A percentile compares a stretch with the other conserved stretches of the same genome.
Evolutionary conservation across 2,113 vertebrate genomes (phyloP).

Genomic region (Pionites leucogaster): DNA sequence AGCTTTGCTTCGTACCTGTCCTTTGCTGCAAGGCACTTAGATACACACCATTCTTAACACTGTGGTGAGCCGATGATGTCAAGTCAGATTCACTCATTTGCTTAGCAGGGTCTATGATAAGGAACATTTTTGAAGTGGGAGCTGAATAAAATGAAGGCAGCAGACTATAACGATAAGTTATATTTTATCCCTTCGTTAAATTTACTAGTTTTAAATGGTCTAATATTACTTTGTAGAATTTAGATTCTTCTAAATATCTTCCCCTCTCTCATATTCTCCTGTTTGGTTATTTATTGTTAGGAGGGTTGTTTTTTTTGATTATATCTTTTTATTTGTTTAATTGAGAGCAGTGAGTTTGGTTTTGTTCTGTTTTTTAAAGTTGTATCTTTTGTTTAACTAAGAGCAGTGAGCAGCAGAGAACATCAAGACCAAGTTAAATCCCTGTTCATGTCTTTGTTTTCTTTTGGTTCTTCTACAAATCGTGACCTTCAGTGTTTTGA

Average conservation of each 20-base stretch:
- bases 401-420: not conserved
- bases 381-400: not conserved
- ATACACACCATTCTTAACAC: not conserved
- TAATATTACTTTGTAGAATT: not conserved
- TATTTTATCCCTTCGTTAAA: not conserved
- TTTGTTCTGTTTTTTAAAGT: not conserved
- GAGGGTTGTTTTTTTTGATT: not conserved
- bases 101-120: not conserved
- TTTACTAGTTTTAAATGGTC: not conserved
- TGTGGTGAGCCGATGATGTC: not conserved
- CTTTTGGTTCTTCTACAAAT: not conserved
- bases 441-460: not conserved
- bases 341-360: not conserved
- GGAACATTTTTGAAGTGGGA: not conserved
- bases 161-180: not conserved
- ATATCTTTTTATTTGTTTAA: not conserved
- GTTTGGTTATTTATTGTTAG: not conserved
- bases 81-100: not conserved
- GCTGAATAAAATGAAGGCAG: not conserved
- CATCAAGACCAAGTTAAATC: not conserved
- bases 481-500: not conserved
- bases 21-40: not conserved
- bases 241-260: not conserved
- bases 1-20: not conserved
- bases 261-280: not conserved